Base-by-base conservation (phyloP, 1,140 invertebrate species). In the Heliconius hewitsoni region DNA sequence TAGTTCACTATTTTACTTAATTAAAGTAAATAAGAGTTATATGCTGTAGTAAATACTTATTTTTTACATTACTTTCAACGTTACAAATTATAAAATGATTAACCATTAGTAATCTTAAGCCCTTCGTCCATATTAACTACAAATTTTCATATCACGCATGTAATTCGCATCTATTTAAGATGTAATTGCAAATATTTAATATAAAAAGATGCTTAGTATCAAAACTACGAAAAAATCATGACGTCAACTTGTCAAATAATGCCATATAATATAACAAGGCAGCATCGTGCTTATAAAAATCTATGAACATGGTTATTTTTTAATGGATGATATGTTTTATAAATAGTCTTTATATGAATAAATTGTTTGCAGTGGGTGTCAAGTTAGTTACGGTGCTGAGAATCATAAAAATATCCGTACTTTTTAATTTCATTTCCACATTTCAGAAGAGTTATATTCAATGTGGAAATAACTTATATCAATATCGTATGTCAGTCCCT, bases 191-290 rank as follows among this genome's bases (percentile, higher is more conserved):
- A 84, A 88, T 83, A 87, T 86, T 88, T 86, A 89, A 87, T 91
- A 89, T 88, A 91, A 93, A 92, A 90, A 84, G 85, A 86, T 84
- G 80, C 84, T 81, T 86, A 85, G 83, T 87, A 87, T 85, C 86
- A 91, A 90, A 90, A 86, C 71, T 87, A 88, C 88, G 90, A 92
- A 88, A 91, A 93, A 92, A 90, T 87, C 90, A 93, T 93, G 87
- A 88, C 90, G 90, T 92, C 90, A 90, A 91, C 81, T 88, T 91
- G 90, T 89, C 90, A 92, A 89, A 89, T 83, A 83, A 79, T 84
- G 85, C 78, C 81, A 84, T 80, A 77, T 81, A 80, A 80, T 80
- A 80, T 80, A 91, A 90, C 88, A 91, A 89, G 79, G 85, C 81
- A 89, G 81, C 81, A 89, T 88, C 88, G 81, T 79, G 73, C 78